Base-by-base conservation (phyloP, 1,140 invertebrate genomes). In the Nebria ingens region DNA sequence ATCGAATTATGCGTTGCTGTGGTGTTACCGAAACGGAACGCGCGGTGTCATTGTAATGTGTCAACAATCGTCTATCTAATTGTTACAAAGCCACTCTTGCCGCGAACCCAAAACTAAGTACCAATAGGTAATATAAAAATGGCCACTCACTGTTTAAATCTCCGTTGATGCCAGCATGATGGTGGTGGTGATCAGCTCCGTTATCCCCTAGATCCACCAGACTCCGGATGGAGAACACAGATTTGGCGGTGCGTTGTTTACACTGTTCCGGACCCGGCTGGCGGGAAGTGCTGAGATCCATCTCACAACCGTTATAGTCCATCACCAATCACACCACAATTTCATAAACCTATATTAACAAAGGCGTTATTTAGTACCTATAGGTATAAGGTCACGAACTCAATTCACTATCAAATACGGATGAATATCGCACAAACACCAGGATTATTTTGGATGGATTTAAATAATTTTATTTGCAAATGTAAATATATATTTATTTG, bases 191-290 rank as follows among this genome's bases (percentile, higher is more conserved):
- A n/a, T n/a, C n/a, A n/a, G n/a, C n/a, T n/a, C 52, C 63, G n/a
- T 61, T 58, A 17, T 76, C 74, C 34, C 74, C 75, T 3, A 77
- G 67, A 60, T 78, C 72, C n/a, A 79, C 77, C 21, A 79, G 63
- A 59, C 74, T 79, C 4, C 76, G 65, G 42, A 78, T 79, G 38
- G 76, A 77, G 63, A 79, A 78, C 13, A 79, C 75, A 51, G 75
- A 77, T 56, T 79, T 79, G 6, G 77, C 76, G 1, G 75, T 70
- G 2, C 77, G 64, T 2, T 74, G 69, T 61, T 78, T 79, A 52
- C 61, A 59, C 2, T 17, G 45, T 42, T 62, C 60, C 12, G 60
- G 58, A 23, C 55, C 54, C 12, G 54, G 52, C 2, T 23, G 40
- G 1, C 50, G 51, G 65, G 38, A 70, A 40, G 45, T 75, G 23